Base-by-base conservation (phyloP, 2,888 invertebrate species). In the Mythimna impura region DNA sequence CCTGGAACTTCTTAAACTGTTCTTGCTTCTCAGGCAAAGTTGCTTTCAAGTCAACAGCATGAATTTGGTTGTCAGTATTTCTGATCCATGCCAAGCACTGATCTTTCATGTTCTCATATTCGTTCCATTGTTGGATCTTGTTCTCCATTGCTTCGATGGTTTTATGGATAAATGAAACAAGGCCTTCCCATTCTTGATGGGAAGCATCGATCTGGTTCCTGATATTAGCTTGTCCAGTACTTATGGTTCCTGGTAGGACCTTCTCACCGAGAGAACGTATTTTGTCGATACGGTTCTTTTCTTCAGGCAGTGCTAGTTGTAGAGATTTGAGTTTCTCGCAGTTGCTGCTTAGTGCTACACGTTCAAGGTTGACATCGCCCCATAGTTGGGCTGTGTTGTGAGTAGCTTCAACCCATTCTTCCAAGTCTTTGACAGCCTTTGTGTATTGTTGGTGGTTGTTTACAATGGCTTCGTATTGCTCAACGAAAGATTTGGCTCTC, bases 61-160 rank as follows among this genome's bases (percentile, higher is more conserved):
- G 99, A 36, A 99, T 96, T 91, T 98, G 98, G 30, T 97, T 98
- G 87, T 99, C 99, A 0, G 98, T 98, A 77, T 98, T 98, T 78
- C 98, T 97, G 70, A 99, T 97, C 99, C 99, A 99, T 50, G 97
- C 94, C 73, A 98, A 96, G 85, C 99, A 98, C 81, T 98, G 97
- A 87, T 99, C 99, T 91, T 98, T 98, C 88, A 98, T 96, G 30
- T 97, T 97, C 91, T 99, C 99, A 90, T 99, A 99, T 89, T 99
- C 99, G 70, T 97, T 97, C 99, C 99, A 99, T 89, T 98, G 98
- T 87, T 98, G 97, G 65, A 99, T 96, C 91, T 99, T 98, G 63
- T 96, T 97, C 92, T 99, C 98, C 69, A 99, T 95, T 1, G 97
- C 96, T 85, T 98, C 98, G 63, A 99, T 98, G 0, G 98, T 98